Evolutionary conservation across 1,140 invertebrate species (phyloP), one percentile per base, ranked within the genome.

Genomic region (Kradibia gibbosae): DNA sequence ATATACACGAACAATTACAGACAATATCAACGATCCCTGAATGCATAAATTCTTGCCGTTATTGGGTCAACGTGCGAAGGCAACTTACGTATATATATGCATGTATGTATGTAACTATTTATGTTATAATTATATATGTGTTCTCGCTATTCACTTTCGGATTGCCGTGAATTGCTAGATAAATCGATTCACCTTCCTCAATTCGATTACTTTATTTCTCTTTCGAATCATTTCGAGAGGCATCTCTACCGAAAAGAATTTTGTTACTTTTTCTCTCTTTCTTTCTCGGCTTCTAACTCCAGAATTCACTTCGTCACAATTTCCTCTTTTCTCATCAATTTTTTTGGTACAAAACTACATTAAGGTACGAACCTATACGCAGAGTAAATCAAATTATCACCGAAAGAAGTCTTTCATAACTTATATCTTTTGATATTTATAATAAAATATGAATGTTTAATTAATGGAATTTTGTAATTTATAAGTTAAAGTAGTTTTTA

Each of bases 11-110:
- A n/a, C n/a, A n/a, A n/a, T 17, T 48, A 48, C 45, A 8, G 57
- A 79, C n/a, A 55, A 79, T 55, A 60, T 34, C 39, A 25, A 31
- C 71, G 39, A 72, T 55, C 62, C 70, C 28, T 50, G 65, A 67
- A 3, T 34, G 48, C 11, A 25, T 22, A 42, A 25, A 45, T 42
- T 57, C 77, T 45, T 8, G 17, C 75, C 36, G 50, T 74, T 67
- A 74, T 80, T 65, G 55, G 78, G 70, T 80, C 78, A 80, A 80
- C 36, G 78, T 34, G 78, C 70, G n/a, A n/a, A n/a, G n/a, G 65
- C 76, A 13, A 22, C 25, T 31, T 57, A 28, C 57, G 55, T 39
- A 22, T 39, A 39, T 22, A 57, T 10, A 10, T 25, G 45, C 67
- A 22, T 70, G n/a, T n/a, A n/a, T n/a, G n/a, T n/a, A n/a, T n/a